A percentile compares a stretch with the other conserved stretches of the same genome.
Evolutionary conservation across 2,888 invertebrate species (phyloP).

Genomic region (Periphyllus acericola): DNA sequence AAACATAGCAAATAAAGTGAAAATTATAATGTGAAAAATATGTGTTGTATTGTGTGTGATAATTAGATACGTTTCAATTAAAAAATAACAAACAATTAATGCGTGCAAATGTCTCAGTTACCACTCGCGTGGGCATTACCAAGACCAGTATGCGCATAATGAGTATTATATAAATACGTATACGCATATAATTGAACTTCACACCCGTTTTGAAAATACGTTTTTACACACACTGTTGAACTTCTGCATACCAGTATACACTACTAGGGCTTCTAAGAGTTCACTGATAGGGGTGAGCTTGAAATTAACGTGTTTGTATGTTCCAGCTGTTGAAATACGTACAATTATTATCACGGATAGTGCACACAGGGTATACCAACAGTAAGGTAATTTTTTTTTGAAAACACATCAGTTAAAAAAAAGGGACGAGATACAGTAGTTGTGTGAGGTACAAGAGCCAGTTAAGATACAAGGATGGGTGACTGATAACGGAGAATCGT

Average conservation of each 20-base stretch:
- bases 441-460: too few relatives aligned
- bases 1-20: not conserved
- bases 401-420: too few relatives aligned
- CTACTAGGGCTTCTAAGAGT: too few relatives aligned
- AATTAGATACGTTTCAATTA: constrained; percentile 6
- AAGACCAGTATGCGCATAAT: not conserved
- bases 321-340: not conserved
- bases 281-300: not conserved
- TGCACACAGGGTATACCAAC: too few relatives aligned
- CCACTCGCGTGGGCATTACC: not conserved
- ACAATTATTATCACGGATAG: not conserved
- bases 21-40: not conserved
- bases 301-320: constrained; percentile 33
- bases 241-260: not conserved
- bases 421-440: too few relatives aligned
- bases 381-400: too few relatives aligned
- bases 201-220: constrained; percentile 29
- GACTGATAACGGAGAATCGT: too few relatives aligned
- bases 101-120: not conserved
- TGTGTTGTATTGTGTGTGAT: not conserved
- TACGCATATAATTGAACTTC: not conserved
- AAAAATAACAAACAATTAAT: not conserved
- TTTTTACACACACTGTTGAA: not conserved
- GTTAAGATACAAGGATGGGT: too few relatives aligned
- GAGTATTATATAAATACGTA: too few relatives aligned